These are phyloP conservation scores for Ophioderma brevispina DNA, from an alignment of 35 echinoderm and acorn worm genomes.

Conservation along the genomic window DNA sequence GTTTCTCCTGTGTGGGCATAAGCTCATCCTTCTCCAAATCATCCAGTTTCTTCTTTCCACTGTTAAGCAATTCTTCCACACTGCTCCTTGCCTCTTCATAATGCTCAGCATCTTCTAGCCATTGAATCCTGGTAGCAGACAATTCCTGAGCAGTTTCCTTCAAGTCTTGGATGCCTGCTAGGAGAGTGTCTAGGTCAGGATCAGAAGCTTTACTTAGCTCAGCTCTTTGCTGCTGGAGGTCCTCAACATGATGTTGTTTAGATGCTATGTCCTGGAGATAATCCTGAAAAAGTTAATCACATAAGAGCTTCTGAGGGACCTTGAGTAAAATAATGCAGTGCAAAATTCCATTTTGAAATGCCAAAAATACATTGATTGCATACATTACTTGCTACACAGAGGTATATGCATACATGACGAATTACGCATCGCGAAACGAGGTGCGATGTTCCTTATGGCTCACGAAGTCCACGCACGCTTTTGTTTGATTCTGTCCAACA, in stretches of 20 bases:
- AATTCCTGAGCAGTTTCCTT: neutral
- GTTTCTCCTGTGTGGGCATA: conserved; percentile 36
- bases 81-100: conserved; percentile 33
- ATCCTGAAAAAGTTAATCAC: conserved; percentile 37
- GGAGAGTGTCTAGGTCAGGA: conserved; percentile 41
- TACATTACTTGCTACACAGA: too few species aligned
- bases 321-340: too few species aligned
- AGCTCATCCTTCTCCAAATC: conserved; percentile 41
- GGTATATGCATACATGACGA: too few species aligned
- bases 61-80: conserved; percentile 38
- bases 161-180: conserved; percentile 25
- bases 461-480: too few species aligned
- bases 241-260: conserved; percentile 17
- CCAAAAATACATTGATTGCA: too few species aligned
- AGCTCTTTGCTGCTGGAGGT: conserved; percentile 15
- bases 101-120: conserved; percentile 39
- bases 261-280: conserved; percentile 28
- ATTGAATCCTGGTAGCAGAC: neutral
- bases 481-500: too few species aligned
- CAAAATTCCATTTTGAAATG: too few species aligned
- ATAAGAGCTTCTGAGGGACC: too few species aligned
- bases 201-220: conserved; percentile 35
- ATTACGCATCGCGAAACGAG: too few species aligned
- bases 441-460: too few species aligned
- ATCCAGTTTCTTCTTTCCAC: neutral